Evolutionary conservation across 2,888 invertebrate species (phyloP).

Genomic region (Agrotis segetum): DNA sequence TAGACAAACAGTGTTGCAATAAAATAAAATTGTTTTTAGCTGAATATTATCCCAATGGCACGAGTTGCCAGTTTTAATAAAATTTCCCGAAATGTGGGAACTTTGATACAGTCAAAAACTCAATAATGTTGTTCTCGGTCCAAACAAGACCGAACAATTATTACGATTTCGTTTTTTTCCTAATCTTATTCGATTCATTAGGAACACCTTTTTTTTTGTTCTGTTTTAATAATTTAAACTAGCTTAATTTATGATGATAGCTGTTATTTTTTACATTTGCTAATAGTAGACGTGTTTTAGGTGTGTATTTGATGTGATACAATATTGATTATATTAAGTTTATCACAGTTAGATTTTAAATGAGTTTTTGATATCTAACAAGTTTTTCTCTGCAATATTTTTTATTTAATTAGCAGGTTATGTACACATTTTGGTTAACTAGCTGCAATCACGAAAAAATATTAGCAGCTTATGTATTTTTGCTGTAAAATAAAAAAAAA

Average conservation of each 20-base stretch:
- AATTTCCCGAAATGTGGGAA: constrained; percentile 13
- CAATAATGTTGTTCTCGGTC: not conserved
- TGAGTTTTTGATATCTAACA: not conserved
- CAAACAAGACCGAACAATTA: constrained; percentile 1
- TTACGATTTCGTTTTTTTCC: too few relatives aligned
- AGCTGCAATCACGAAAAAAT: too few relatives aligned
- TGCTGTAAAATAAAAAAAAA: not conserved
- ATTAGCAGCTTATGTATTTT: not conserved
- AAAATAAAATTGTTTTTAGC: constrained; percentile 1
- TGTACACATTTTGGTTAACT: too few relatives aligned
- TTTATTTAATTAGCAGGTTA: not conserved
- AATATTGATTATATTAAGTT: too few relatives aligned
- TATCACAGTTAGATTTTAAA: too few relatives aligned
- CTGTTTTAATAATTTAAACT: not conserved
- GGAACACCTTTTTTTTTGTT: not conserved
- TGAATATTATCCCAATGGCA: not conserved
- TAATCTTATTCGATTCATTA: not conserved
- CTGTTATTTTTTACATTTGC: not conserved
- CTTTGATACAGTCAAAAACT: not conserved
- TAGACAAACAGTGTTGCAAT: constrained; percentile 25
- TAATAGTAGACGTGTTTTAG: too few relatives aligned
- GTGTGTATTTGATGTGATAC: not conserved
- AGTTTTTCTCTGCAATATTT: not conserved
- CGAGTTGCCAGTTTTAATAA: constrained; percentile 27
- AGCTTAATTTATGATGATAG: fast-evolving